Conservation (phyloP, 2,113 vertebrate species). For the Drymodes brunneopygia region DNA sequence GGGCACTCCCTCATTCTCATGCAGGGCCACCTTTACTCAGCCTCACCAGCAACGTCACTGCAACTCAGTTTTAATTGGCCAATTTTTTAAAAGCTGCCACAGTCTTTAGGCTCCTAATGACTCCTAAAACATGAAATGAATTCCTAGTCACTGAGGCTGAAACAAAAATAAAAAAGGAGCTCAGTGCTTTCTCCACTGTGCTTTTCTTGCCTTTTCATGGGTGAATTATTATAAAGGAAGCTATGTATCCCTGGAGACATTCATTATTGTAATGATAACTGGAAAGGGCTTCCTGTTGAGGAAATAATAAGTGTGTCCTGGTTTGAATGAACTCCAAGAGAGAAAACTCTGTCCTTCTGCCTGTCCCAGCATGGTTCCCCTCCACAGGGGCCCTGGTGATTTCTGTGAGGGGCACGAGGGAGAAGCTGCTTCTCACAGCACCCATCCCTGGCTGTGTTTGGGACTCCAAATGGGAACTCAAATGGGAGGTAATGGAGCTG, state of each 20-base stretch:
- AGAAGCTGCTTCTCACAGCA: background rate
- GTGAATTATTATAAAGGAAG: slow-evolving; percentile 34
- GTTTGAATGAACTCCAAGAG: slow-evolving; percentile 14
- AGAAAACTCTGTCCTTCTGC: background rate
- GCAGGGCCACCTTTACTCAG: background rate
- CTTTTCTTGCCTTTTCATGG: slow-evolving; percentile 47
- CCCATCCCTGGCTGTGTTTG: background rate
- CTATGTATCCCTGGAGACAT: slow-evolving; percentile 41
- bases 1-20: background rate
- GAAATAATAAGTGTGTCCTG: slow-evolving; percentile 29
- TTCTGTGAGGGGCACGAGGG: background rate
- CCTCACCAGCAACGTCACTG: background rate
- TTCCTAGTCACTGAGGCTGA: slow-evolving; percentile 19
- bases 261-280: slow-evolving; percentile 44
- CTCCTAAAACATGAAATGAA: slow-evolving; percentile 26
- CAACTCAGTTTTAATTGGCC: slow-evolving; percentile 15
- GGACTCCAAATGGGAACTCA: background rate
- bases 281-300: slow-evolving; percentile 53
- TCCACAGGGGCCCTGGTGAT: background rate
- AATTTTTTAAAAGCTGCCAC: slow-evolving; percentile 46
- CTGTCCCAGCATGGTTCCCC: background rate
- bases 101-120: slow-evolving; percentile 59
- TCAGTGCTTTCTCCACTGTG: background rate
- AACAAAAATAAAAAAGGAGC: slow-evolving; percentile 19
- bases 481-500: background rate